Evolutionary conservation across 2,113 vertebrate genomes (phyloP), one percentile per base, ranked within the genome.

Genomic region (Leptobrachium leishanense): DNA sequence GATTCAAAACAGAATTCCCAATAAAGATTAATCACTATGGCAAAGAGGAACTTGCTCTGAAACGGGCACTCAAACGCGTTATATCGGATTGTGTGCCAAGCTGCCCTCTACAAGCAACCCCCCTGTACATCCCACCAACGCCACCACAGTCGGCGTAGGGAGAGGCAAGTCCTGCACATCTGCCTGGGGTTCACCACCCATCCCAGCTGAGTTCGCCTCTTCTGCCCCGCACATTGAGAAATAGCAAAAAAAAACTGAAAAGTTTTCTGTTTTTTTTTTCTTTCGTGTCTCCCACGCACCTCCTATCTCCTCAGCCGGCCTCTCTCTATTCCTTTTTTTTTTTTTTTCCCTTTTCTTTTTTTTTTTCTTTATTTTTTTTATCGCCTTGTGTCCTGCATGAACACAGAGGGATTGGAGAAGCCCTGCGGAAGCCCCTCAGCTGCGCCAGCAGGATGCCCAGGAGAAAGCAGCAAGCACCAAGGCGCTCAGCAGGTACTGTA

Each of bases 391-490:
- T 90, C 90, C 93, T 94, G 94, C 90, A 95, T 95, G 95, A 94
- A 91, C 94, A 87, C 84, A 84, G 82, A 72, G 85, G 86, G 82
- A 85, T 79, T 83, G 84, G 85, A 87, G 80, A 85, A 93, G 91
- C 92, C 93, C 85, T 91, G 92, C 89, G 93, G 94, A 89, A 92
- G 93, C 91, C 93, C 91, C 86, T 86, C 87, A 85, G 90, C 91
- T 92, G 91, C 92, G 82, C 85, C 87, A 84, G 85, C 88, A 90
- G 87, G 90, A 97, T 97, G 96, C 95, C 96, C 94, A 94, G 96
- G 92, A 96, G 94, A 92, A 97, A 97, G 93, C 96, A 97, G 93
- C 94, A 96, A 95, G 96, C 95, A 82, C 96, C 96, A 89, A 90
- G 94, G 93, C 94, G 95, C 89, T 96, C 94, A 88, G 92, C 94